Conservation (phyloP, 2,888 invertebrate genomes). For the Cerastis leucographa region DNA sequence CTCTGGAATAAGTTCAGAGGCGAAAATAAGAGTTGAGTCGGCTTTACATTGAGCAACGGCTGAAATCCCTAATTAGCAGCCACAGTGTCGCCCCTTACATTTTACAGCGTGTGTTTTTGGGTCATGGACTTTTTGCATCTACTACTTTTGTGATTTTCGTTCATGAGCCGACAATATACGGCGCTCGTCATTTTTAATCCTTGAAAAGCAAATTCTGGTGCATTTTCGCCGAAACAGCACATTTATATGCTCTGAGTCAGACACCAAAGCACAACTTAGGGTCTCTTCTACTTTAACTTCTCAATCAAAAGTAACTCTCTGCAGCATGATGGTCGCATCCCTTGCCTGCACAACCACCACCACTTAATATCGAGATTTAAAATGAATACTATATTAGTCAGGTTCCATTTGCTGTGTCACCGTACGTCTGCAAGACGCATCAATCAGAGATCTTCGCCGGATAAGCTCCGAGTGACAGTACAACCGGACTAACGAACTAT, state of each 20-base stretch:
- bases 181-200: slow-evolving; percentile 33
- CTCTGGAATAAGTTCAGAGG: slow-evolving; percentile 34
- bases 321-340: background rate
- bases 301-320: background rate
- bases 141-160: slow-evolving; percentile 33
- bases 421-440: slow-evolving; percentile 24
- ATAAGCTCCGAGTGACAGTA: slow-evolving; percentile 32
- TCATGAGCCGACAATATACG: slow-evolving; percentile 38
- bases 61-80: slow-evolving; percentile 61
- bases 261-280: background rate
- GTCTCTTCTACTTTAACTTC: background rate
- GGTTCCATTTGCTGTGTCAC: slow-evolving; percentile 20
- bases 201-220: background rate
- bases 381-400: background rate
- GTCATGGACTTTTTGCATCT: slow-evolving; percentile 40
- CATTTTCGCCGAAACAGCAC: background rate
- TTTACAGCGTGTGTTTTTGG: slow-evolving; percentile 48
- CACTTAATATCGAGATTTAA: background rate
- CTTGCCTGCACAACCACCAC: background rate
- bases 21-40: slow-evolving; percentile 28
- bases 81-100: slow-evolving; percentile 37
- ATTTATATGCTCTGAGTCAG: background rate
- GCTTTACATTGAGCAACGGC: slow-evolving; percentile 36
- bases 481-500: slow-evolving; percentile 53
- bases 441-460: slow-evolving; percentile 26